Percentiles rank a stretch among this genome's conserved stretches.
Evolutionary conservation across 2,888 invertebrate species (phyloP).

Genomic region (Acholoe squamosa): DNA sequence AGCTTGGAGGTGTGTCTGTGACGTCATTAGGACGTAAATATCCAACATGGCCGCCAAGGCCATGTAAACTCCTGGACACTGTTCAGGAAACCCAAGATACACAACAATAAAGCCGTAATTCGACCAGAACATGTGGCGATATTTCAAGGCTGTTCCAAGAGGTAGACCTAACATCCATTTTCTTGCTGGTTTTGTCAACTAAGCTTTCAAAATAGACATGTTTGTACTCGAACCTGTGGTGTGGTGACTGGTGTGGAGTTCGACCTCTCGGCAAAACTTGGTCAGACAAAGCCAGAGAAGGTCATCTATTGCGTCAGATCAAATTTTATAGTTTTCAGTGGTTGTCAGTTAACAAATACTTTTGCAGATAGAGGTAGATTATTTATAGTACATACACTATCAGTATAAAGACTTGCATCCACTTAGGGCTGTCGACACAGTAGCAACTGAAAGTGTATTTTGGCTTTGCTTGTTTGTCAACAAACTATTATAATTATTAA

Average conservation of each 20-base stretch:
- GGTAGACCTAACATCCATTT: background rate
- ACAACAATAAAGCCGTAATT: background rate
- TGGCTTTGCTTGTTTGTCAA: background rate
- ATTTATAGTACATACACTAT: background rate
- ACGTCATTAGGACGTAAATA: background rate
- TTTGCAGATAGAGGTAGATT: background rate
- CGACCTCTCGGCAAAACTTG: background rate
- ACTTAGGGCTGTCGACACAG: too few relatives aligned
- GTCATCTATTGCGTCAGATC: constrained; percentile 46
- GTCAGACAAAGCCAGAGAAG: background rate
- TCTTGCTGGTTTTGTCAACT: background rate
- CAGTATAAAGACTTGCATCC: too few relatives aligned
- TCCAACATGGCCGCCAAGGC: constrained; percentile 3
- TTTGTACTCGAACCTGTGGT: too few relatives aligned
- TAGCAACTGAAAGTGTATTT: background rate
- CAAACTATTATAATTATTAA: background rate
- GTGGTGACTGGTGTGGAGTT: background rate
- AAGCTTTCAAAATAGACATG: background rate
- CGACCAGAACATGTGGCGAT: background rate
- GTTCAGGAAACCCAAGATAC: background rate
- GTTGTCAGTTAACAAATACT: background rate
- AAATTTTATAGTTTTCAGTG: background rate
- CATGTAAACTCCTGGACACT: background rate
- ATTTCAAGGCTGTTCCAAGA: constrained; percentile 14
- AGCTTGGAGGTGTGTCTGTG: constrained; percentile 8